A percentile compares a stretch with the other conserved stretches of the same genome.
Conservation (phyloP, 2,888 invertebrate species). For the Merodon equestris region DNA sequence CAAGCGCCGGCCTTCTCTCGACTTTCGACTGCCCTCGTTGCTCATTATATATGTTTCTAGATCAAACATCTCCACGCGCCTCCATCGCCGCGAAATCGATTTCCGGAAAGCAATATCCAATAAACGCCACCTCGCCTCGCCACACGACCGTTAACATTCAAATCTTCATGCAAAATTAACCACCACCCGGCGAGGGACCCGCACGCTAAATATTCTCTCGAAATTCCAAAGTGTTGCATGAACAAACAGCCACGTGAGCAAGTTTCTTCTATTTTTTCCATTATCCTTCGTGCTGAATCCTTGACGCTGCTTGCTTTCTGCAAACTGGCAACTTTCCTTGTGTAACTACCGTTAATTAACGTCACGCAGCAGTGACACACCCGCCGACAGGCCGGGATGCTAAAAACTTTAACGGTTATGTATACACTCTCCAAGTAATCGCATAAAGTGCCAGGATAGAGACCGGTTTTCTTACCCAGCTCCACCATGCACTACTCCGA, state of each 20-base stretch:
- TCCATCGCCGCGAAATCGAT: too few species aligned
- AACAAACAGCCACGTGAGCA: slow-evolving; percentile 7
- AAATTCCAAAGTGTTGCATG: slow-evolving; percentile 5
- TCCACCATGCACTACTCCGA: slow-evolving; percentile 17
- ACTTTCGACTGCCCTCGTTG: too few species aligned
- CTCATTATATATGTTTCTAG: too few species aligned
- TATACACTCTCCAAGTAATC: slow-evolving; percentile 42
- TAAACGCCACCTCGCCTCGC: too few species aligned
- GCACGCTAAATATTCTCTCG: too few species aligned
- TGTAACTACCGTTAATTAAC: slow-evolving; percentile 59
- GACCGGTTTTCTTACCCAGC: slow-evolving; percentile 26
- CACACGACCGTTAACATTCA: too few species aligned
- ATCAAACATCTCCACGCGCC: too few species aligned
- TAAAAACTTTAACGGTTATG: slow-evolving; percentile 35
- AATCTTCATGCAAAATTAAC: too few species aligned
- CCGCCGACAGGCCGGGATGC: slow-evolving; percentile 1
- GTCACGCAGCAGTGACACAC: slow-evolving; percentile 26
- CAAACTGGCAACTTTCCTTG: slow-evolving; percentile 34
- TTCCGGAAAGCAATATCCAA: too few species aligned
- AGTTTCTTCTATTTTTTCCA: neutral
- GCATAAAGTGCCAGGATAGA: slow-evolving; percentile 40
- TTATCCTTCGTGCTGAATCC: too few species aligned
- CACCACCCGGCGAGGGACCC: too few species aligned
- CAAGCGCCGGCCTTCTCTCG: too few species aligned
- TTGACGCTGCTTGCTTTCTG: slow-evolving; percentile 2